Evolutionary conservation across 2,113 vertebrate genomes (phyloP), one percentile per base, ranked within the genome.

Genomic region (Siniperca knerii): DNA sequence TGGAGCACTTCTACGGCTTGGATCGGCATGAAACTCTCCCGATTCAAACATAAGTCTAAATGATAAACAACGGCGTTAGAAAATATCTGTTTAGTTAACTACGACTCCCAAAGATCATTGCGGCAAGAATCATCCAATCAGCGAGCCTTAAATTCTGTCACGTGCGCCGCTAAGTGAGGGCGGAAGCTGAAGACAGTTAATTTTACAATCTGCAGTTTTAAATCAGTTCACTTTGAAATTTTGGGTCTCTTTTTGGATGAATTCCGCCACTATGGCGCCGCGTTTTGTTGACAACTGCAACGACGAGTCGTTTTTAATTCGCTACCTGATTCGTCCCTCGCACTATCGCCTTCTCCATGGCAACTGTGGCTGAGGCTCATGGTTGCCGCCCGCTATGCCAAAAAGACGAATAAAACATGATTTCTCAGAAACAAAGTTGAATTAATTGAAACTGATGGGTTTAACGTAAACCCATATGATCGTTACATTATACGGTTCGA

Each of bases 71-170:
- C n/a, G 1, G 15, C 2, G 3, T 29, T 33, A 21, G 4, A 16
- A 72, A 52, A 54, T 60, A 37, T 25, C 12, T 35, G 50, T 6
- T 25, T 37, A 13, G 35, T 61, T 40, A 48, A 61, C 4, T 77
- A 23, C 29, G 3, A 67, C 66, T 68, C 68, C 58, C 75, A 78
- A 48, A 12, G 55, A 35, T 29, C 64, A 57, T 40, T 68, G 62
- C 1, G 13, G 8, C 37, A 29, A 58, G 40, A 69, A 74, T 18
- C 58, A 23, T 33, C 15, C 7, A 67, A 21, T 55, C 61, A 20
- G 3, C 1, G 4, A 11, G 13, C 21, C 35, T 50, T 2, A 40
- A 57, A 23, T 23, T 21, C 10, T 6, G 9, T 62, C 29, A 29
- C 4, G 0, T 58, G 54, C 23, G 2, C 9, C 11, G 10, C 55